Evolutionary conservation across 2,113 vertebrate genomes (phyloP).

Genomic region (Muscicapa adusta): DNA sequence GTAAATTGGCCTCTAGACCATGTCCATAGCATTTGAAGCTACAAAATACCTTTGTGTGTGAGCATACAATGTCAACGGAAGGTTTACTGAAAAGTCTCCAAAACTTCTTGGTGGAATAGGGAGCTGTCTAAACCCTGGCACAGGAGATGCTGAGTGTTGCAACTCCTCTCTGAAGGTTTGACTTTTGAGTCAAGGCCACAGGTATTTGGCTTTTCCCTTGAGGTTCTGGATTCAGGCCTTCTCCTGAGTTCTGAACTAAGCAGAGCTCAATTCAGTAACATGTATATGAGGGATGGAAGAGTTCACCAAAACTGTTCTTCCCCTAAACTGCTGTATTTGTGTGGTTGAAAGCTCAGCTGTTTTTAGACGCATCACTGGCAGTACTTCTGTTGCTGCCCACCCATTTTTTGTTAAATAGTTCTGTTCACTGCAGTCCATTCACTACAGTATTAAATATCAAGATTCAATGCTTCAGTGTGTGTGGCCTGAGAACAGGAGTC

Average conservation of each 20-base stretch:
- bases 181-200: neutral
- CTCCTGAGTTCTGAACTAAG: neutral
- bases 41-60: neutral
- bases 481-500: neutral
- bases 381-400: neutral
- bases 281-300: neutral
- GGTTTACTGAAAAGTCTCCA: neutral
- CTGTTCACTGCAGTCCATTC: neutral
- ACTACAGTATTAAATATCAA: neutral
- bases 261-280: neutral
- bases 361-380: neutral
- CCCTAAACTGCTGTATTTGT: neutral
- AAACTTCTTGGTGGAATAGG: neutral
- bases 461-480: neutral
- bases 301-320: neutral
- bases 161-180: neutral
- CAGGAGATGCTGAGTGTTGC: neutral
- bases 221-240: neutral
- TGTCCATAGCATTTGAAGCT: neutral
- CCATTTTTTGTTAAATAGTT: neutral
- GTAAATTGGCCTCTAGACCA: neutral
- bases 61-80: neutral
- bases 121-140: neutral
- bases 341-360: neutral
- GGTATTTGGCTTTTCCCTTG: neutral